A percentile compares a stretch with the other conserved stretches of the same genome.
Evolutionary conservation across 2,888 invertebrate genomes (phyloP).

Genomic region (Slavum lentiscoides): DNA sequence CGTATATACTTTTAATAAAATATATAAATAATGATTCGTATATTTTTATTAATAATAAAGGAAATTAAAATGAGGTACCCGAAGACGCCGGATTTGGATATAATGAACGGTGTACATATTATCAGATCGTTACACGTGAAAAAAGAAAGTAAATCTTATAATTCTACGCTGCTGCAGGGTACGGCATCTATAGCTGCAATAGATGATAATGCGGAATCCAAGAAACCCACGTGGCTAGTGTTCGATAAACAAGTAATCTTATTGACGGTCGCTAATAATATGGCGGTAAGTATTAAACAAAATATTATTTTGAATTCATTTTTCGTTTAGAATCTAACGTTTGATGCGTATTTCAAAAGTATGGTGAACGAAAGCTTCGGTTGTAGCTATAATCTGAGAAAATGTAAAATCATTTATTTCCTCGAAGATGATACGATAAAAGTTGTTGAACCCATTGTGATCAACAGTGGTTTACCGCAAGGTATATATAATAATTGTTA

Average conservation of each 20-base stretch:
- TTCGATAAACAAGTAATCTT: slow-evolving; percentile 78
- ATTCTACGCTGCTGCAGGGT: not conserved
- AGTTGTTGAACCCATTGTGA: slow-evolving; percentile 77
- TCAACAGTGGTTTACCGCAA: slow-evolving; percentile 84
- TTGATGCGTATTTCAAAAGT: slow-evolving; percentile 80
- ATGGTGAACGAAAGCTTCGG: slow-evolving; percentile 74
- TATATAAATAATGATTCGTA: not conserved
- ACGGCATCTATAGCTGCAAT: too few species aligned
- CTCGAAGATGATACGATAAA: slow-evolving; percentile 91
- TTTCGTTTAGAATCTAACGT: slow-evolving; percentile 69
- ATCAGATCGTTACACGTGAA: slow-evolving; percentile 38
- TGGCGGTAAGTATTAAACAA: not conserved
- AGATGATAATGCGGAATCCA: not conserved
- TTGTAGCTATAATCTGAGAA: slow-evolving; percentile 72
- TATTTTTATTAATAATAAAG: not conserved
- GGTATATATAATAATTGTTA: slow-evolving; percentile 62
- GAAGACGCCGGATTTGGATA: slow-evolving; percentile 41
- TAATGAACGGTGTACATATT: slow-evolving; percentile 24
- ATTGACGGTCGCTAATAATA: not conserved
- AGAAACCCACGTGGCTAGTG: slow-evolving; percentile 77
- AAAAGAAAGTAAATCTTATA: not conserved
- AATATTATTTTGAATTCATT: not conserved
- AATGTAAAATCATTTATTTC: slow-evolving; percentile 82
- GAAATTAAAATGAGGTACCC: slow-evolving; percentile 30
- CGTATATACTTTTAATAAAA: too few species aligned